Conservation (phyloP, 2,797 vertebrate species). For the Muscicapa comitata region DNA sequence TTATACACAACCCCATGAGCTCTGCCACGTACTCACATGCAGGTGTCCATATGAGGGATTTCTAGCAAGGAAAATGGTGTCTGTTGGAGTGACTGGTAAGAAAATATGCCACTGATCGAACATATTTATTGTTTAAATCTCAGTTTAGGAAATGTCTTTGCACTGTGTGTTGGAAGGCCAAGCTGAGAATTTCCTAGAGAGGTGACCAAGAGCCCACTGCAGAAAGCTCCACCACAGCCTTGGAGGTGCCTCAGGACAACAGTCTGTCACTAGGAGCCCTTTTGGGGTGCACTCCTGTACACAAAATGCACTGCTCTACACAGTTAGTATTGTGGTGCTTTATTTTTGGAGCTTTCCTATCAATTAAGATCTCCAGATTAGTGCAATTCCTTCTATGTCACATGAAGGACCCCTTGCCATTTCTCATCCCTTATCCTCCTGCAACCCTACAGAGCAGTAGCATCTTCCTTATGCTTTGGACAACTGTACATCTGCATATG, state of each 20-base stretch:
- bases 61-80: not conserved
- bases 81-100: not conserved
- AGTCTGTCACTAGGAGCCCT: not conserved
- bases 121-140: not conserved
- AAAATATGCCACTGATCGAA: not conserved
- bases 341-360: not conserved
- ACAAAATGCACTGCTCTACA: not conserved
- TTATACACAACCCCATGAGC: not conserved
- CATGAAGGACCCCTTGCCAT: not conserved
- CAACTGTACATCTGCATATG: not conserved
- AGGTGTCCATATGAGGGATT: not conserved
- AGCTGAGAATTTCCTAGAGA: not conserved
- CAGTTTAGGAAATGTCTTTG: not conserved
- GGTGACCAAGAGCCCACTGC: not conserved
- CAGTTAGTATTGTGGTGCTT: not conserved
- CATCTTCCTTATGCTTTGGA: not conserved
- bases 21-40: not conserved
- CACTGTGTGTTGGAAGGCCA: not conserved
- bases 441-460: not conserved
- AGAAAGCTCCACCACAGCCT: not conserved
- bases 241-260: not conserved
- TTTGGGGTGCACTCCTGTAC: accelerated
- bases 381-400: not conserved
- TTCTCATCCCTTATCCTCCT: not conserved
- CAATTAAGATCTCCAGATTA: not conserved